Evolutionary conservation across 2,888 invertebrate species (phyloP).

Genomic region (Limnephilus rhombicus): DNA sequence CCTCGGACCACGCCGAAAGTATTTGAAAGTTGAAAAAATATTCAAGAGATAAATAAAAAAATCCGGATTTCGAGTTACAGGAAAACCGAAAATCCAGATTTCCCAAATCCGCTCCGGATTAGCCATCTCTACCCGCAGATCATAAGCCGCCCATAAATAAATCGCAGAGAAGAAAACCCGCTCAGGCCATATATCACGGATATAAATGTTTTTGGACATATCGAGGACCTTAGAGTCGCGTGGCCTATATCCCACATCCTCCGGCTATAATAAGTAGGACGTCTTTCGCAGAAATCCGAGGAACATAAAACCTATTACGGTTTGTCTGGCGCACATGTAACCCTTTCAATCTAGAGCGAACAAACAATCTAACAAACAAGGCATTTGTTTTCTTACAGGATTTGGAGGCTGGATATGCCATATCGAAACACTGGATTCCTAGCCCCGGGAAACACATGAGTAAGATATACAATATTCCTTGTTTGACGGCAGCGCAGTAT

Average conservation of each 20-base stretch:
- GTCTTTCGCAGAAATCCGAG: not conserved
- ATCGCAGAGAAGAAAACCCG: conserved; percentile 16
- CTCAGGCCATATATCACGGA: conserved; percentile 31
- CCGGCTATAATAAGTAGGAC: not conserved
- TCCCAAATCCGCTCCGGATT: too few relatives aligned
- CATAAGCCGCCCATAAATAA: not conserved
- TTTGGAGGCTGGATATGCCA: not conserved
- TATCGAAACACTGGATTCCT: not conserved
- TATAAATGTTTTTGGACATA: conserved; percentile 33
- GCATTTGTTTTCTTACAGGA: not conserved
- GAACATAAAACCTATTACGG: conserved; percentile 1
- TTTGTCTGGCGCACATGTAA: not conserved
- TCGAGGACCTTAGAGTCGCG: conserved; percentile 17
- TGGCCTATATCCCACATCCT: not conserved
- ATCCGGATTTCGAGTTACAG: too few relatives aligned
- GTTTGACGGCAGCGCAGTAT: too few relatives aligned
- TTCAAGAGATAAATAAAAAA: too few relatives aligned
- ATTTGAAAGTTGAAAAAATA: too few relatives aligned
- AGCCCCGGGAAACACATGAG: not conserved
- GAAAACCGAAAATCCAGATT: too few relatives aligned
- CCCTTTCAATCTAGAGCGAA: not conserved
- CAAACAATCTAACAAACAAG: not conserved
- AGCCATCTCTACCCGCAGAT: not conserved
- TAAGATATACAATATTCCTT: too few relatives aligned
- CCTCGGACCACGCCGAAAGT: too few relatives aligned